Evolutionary conservation across 2,797 vertebrate genomes (phyloP).

Genomic region (Pseudochaenichthys georgianus): DNA sequence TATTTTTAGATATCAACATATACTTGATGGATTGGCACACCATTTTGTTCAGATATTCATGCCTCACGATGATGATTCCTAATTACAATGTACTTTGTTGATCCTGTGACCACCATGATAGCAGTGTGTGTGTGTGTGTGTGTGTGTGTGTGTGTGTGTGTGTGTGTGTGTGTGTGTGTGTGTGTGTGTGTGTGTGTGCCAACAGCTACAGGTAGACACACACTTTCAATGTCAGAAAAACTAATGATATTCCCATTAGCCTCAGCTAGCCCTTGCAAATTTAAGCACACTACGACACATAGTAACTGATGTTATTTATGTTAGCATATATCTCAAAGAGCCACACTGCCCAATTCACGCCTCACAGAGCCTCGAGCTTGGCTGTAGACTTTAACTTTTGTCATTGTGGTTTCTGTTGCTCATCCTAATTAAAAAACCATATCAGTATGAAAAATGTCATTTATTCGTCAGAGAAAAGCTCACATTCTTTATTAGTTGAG

Average conservation of each 20-base stretch:
- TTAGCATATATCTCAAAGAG: not conserved
- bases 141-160: too few relatives aligned
- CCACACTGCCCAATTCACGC: not conserved
- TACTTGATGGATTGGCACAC: not conserved
- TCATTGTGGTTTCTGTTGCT: not conserved
- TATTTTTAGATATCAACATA: not conserved
- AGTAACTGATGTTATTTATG: not conserved
- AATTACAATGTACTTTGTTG: not conserved
- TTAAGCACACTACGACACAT: not conserved
- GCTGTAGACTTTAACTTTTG: not conserved
- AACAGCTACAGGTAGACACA: not conserved
- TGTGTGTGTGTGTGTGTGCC: too few relatives aligned
- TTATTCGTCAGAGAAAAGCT: not conserved
- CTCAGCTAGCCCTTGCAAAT: not conserved
- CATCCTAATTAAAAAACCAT: not conserved
- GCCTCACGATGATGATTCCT: not conserved
- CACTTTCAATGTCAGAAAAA: not conserved
- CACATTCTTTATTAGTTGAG: slow-evolving; percentile 4
- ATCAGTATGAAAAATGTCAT: not conserved
- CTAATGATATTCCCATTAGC: not conserved
- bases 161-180: too few relatives aligned
- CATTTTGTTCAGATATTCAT: not conserved
- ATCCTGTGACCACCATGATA: not conserved
- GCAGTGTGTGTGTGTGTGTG: too few relatives aligned
- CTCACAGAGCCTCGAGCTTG: not conserved